Base-by-base conservation (phyloP, 2,797 vertebrate genomes). In the Sternarchorhynchus goeldii region DNA sequence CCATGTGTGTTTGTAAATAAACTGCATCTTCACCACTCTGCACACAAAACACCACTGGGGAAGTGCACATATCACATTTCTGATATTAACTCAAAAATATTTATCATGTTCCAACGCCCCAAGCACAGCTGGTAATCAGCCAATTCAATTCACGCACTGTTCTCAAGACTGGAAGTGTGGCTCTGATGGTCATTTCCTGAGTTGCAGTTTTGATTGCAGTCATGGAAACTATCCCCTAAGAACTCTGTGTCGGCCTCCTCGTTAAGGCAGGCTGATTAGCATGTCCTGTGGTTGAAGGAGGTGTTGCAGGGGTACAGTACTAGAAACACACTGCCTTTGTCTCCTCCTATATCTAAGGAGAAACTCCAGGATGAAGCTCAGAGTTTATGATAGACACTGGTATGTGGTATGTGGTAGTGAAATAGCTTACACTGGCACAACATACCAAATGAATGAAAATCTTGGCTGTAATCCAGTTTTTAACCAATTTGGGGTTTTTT, bases 211-310 rank as follows among this genome's bases (percentile, higher is more conserved):
- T 80, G 72, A 82, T 76, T 78, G 58, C 32, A 74, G 73, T 78
- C 76, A 65, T 58, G 50, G 50, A 53, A 32, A 72, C 74, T 36
- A 29, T 21, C 70, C 45, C 53, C 65, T 57, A 58, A 76, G 50
- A 69, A 67, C 76, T 65, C 29, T 34, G 58, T 69, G 59, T 69
- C 73, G 32, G 41, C 77, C 75, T 73, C 50, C 68, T 73, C 82
- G 77, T 75, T 78, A 73, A 80, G 63, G 55, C 36, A 70, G 18
- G 41, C 65, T 76, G 83, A 85, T 81, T 82, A 77, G 66, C 69
- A 63, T 84, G 78, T 78, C 78, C 83, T 68, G 63, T 73, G 71
- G 36, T 25, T 70, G 69, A 71, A 57, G 63, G n/a, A 62, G 20
- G 65, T 21, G 56, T 57, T 32, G 18, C 34, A 53, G 53, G 59